phyloP scores from a whole-genome alignment of 2,797 vertebrate genomes.

The Phoxinus dragarum region DNA sequence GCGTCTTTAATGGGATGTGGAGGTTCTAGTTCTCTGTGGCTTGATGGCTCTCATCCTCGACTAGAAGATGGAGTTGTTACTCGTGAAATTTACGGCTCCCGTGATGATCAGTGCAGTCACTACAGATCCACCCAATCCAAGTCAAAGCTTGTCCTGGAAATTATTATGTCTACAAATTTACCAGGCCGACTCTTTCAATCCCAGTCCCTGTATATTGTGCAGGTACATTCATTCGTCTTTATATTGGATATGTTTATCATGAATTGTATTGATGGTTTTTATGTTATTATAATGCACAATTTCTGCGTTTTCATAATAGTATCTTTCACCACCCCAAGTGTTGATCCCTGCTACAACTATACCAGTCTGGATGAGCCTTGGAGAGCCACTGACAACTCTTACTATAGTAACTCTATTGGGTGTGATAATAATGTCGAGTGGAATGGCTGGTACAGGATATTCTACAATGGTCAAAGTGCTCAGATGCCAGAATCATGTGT shows the following conservation, averaged over 20 bases:
- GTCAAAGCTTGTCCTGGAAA: conserved; percentile 29
- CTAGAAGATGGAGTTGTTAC: conserved; percentile 24
- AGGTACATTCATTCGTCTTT: not conserved
- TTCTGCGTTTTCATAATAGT: not conserved
- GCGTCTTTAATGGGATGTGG: rapidly evolving
- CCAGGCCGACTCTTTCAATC: not conserved
- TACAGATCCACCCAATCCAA: conserved; percentile 8
- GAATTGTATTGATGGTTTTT: not conserved
- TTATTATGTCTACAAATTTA: conserved; percentile 16
- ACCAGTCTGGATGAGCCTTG: conserved; percentile 17
- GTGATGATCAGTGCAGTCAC: not conserved
- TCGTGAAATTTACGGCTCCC: not conserved
- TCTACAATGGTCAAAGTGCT: not conserved
- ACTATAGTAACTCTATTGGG: not conserved
- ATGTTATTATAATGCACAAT: not conserved
- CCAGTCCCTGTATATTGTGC: not conserved
- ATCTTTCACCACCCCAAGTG: not conserved
- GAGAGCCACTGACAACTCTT: not conserved
- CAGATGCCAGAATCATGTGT: conserved; percentile 34
- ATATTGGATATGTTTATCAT: rapidly evolving
- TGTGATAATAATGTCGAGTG: conserved; percentile 35
- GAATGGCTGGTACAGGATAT: conserved; percentile 38
- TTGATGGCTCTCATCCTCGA: conserved; percentile 5
- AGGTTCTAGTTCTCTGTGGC: not conserved
- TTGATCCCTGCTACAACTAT: conserved; percentile 3